These are phyloP conservation scores for Tinea pellionella DNA, from an alignment of 2,888 invertebrate species.

Conservation along the genomic window DNA sequence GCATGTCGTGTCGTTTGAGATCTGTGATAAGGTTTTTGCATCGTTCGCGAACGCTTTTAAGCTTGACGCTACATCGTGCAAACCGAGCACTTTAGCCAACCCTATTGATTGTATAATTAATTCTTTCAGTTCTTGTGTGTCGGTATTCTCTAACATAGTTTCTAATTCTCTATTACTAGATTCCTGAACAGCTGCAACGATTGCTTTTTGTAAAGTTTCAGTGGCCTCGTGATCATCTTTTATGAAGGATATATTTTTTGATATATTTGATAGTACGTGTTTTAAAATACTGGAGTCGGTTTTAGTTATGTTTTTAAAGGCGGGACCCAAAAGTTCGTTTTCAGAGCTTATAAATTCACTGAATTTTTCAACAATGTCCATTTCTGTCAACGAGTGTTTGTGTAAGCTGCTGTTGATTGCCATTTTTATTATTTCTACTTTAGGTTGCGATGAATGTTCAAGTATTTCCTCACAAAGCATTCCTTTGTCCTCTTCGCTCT, in stretches of 20 bases:
- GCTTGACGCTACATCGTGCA: conserved; percentile 72
- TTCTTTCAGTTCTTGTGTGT: conserved; percentile 51
- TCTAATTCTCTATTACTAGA: conserved; percentile 71
- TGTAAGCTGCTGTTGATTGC: conserved; percentile 56
- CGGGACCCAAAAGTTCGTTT: conserved; percentile 69
- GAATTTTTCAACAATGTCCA: conserved; percentile 73
- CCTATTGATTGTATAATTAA: conserved; percentile 74
- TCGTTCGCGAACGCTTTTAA: conserved; percentile 65
- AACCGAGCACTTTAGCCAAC: conserved; percentile 76
- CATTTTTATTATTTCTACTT: conserved; percentile 73
- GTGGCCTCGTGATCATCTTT: conserved; percentile 74
- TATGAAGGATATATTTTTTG: conserved; percentile 69
- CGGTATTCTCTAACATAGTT: conserved; percentile 59
- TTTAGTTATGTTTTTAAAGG: conserved; percentile 74
- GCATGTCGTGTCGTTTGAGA: conserved; percentile 70
- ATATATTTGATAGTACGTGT: conserved; percentile 71
- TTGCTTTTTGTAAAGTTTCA: conserved; percentile 74
- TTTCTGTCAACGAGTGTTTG: conserved; percentile 60
- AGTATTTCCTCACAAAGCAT: conserved; percentile 57
- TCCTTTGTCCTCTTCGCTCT: conserved; percentile 62
- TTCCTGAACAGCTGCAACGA: conserved; percentile 74
- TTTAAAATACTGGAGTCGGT: conserved; percentile 71
- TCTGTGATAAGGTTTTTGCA: conserved; percentile 63
- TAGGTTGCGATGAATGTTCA: conserved; percentile 65
- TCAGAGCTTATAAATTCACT: conserved; percentile 73